Conservation (phyloP, 2,113 vertebrate genomes). For the Riparia riparia region DNA sequence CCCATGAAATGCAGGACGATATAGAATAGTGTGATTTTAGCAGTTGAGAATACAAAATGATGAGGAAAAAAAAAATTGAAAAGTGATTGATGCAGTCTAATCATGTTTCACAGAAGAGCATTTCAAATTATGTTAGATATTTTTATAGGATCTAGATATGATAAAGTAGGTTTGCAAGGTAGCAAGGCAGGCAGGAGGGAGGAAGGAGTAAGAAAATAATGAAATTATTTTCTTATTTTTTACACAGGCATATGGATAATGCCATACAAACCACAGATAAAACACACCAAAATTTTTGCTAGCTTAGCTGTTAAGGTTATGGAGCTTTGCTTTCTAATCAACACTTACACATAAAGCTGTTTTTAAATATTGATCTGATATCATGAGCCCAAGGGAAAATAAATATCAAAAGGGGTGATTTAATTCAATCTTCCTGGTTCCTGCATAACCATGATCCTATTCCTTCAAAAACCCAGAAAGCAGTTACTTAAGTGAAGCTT, state of each 20-base stretch:
- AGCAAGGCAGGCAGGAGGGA: neutral
- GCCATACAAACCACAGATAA: neutral
- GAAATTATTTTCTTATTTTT: neutral
- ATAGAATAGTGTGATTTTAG: neutral
- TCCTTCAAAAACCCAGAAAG: slow-evolving; percentile 39
- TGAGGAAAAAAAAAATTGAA: neutral
- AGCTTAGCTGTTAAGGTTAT: neutral
- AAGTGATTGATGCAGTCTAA: slow-evolving; percentile 20
- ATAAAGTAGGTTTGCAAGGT: slow-evolving; percentile 12
- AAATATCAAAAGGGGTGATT: slow-evolving; percentile 28
- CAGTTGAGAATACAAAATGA: slow-evolving; percentile 5
- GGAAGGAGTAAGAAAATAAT: neutral
- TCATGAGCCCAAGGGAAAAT: neutral
- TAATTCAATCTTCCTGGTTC: slow-evolving; percentile 49
- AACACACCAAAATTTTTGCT: neutral
- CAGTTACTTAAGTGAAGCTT: slow-evolving; percentile 37
- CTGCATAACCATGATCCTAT: slow-evolving; percentile 10
- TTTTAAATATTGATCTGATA: slow-evolving; percentile 49
- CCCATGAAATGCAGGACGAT: neutral
- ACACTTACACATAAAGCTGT: neutral
- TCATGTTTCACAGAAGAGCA: slow-evolving; percentile 4
- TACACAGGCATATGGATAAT: neutral
- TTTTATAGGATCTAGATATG: slow-evolving; percentile 13
- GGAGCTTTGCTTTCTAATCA: slow-evolving; percentile 37
- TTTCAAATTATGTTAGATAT: slow-evolving; percentile 23